These are phyloP conservation scores for Cyprinodon tularosa DNA, from an alignment of 2,113 vertebrate species.

Conservation along the genomic window DNA sequence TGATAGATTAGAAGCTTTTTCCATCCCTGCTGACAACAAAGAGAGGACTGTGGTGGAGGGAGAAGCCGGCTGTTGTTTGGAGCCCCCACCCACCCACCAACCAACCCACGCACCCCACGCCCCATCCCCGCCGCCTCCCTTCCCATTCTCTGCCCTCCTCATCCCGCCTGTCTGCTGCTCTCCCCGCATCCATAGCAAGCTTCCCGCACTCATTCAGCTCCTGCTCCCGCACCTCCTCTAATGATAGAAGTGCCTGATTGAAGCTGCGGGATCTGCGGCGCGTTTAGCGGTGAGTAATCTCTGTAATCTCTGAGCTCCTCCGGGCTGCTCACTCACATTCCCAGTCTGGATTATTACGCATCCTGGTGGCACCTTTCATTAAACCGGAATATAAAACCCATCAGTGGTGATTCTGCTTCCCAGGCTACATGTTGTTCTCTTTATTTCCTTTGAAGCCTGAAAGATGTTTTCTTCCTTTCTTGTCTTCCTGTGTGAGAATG, in stretches of 20 bases:
- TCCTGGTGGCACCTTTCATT: background rate
- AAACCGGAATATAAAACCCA: conserved; percentile 1
- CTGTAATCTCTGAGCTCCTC: conserved; percentile 2
- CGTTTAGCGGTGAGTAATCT: conserved; percentile 48
- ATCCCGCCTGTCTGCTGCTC: conserved; percentile 32
- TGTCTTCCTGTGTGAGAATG: conserved; percentile 51
- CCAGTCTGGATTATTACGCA: background rate
- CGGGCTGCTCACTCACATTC: background rate
- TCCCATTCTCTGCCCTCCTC: conserved; percentile 32
- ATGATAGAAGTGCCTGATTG: conserved; percentile 11
- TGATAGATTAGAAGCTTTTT: background rate
- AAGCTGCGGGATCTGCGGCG: background rate
- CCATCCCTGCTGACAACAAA: conserved; percentile 48
- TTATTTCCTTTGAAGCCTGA: background rate
- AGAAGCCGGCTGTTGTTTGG: conserved; percentile 46
- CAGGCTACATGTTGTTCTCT: background rate
- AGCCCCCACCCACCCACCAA: background rate
- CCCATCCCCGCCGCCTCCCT: conserved; percentile 30
- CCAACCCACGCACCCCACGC: conserved; percentile 15
- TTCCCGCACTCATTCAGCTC: conserved; percentile 27
- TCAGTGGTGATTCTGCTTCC: background rate
- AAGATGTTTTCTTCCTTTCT: background rate
- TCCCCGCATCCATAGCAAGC: conserved; percentile 50
- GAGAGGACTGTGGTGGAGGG: conserved; percentile 23
- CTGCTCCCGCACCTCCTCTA: conserved; percentile 31